Percentiles rank a stretch among this genome's conserved stretches.
These are phyloP conservation scores for Mizuhopecten yessoensis DNA, from an alignment of 1,140 invertebrate genomes.

Conservation along the genomic window DNA sequence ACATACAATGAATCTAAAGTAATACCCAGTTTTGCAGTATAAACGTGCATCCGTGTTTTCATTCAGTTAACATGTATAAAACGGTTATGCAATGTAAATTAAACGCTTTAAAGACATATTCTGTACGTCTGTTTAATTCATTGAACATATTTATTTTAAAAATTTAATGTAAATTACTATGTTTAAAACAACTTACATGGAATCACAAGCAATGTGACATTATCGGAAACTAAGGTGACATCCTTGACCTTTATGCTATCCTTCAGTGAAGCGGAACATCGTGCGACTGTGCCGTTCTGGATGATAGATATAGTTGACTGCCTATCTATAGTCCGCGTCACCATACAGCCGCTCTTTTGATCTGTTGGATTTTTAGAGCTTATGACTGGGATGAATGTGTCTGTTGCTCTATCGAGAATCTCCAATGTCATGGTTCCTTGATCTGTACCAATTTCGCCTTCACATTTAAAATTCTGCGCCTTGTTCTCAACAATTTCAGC, in stretches of 20 bases:
- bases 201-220: neutral
- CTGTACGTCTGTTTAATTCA: no score
- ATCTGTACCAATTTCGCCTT: neutral
- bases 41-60: no score
- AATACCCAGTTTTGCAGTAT: no score
- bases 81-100: no score
- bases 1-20: no score
- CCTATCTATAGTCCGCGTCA: neutral
- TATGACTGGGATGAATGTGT: neutral
- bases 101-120: no score
- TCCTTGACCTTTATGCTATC: neutral
- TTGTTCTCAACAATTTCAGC: neutral
- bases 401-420: neutral
- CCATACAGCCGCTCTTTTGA: neutral
- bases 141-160: no score
- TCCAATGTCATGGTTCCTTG: neutral
- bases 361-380: neutral
- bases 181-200: conserved; percentile 3
- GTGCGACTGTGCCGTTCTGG: neutral
- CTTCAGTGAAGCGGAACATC: neutral
- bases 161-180: no score
- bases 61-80: no score
- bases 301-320: neutral
- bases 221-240: neutral
- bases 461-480: neutral